Evolutionary conservation across 2,113 vertebrate genomes (phyloP).

Genomic region (Phyllostomus hastatus): DNA sequence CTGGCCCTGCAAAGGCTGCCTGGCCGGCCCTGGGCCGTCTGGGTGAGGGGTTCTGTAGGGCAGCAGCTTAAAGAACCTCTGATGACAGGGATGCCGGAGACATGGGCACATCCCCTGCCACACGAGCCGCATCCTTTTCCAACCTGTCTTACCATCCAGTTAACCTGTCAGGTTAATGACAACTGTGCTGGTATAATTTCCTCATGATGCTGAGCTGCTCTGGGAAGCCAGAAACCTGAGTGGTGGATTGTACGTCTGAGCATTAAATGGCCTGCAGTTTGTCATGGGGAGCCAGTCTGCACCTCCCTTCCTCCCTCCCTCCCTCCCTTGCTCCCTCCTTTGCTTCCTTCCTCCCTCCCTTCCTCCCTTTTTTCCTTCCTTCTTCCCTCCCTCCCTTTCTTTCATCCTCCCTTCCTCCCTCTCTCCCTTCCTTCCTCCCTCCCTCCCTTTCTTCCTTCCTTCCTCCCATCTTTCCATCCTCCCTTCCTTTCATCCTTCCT

Average conservation of each 20-base stretch:
- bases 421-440: background rate
- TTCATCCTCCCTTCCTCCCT: too few relatives aligned
- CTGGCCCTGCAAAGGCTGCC: background rate
- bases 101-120: background rate
- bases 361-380: too few relatives aligned
- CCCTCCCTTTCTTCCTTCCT: too few relatives aligned
- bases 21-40: background rate
- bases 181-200: background rate
- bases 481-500: too few relatives aligned
- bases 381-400: too few relatives aligned
- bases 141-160: background rate
- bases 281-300: background rate
- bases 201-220: background rate
- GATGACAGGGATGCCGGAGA: background rate
- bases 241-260: background rate
- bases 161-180: background rate
- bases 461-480: background rate
- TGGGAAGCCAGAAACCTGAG: background rate
- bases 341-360: background rate
- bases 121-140: accelerated
- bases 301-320: background rate
- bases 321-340: too few relatives aligned
- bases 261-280: background rate
- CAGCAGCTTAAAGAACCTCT: background rate
- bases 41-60: background rate